Evolutionary conservation across 2,113 vertebrate genomes (phyloP), one percentile per base, ranked within the genome.

Genomic region (Carettochelys insculpta): DNA sequence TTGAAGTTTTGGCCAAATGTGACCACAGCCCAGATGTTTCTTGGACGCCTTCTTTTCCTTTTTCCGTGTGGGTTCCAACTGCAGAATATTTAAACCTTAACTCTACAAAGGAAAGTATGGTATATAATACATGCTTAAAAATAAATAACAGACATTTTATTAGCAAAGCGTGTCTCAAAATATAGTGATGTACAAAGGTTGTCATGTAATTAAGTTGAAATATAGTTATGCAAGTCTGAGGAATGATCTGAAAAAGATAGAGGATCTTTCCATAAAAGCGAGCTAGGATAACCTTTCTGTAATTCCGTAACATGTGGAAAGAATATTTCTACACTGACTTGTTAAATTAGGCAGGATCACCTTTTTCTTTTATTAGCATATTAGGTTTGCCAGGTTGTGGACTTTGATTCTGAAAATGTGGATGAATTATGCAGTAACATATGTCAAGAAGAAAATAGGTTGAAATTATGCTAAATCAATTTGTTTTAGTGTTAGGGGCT

Each of bases 291-390:
- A 94, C 94, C 61, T 95, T 97, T 96, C 58, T 80, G 81, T 95
- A 97, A 94, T 83, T 96, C 89, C 96, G 96, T 95, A 96, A 80
- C 68, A 82, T 96, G 95, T 96, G 92, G 92, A 97, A 97, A 98
- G 91, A 95, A 45, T 92, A 96, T 97, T 96, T 97, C 91, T 95
- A 61, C 86, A 93, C 81, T 87, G 85, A 79, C 73, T 96, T 96
- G 96, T 97, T 98, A 96, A 94, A 97, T 96, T 96, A 96, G 68
- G 73, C 88, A 97, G 97, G 94, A 94, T 98, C 94, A 97, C 94
- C 92, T 97, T 98, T 97, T 93, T 79, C 89, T 98, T 96, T 97
- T 95, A 95, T 93, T 95, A 96, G 92, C 82, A 96, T 85, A 96
- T 88, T 86, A 95, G 41, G 61, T 91, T 96, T 97, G 82, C 61